Conservation (phyloP, 2,797 vertebrate genomes). For the Manis javanica region DNA sequence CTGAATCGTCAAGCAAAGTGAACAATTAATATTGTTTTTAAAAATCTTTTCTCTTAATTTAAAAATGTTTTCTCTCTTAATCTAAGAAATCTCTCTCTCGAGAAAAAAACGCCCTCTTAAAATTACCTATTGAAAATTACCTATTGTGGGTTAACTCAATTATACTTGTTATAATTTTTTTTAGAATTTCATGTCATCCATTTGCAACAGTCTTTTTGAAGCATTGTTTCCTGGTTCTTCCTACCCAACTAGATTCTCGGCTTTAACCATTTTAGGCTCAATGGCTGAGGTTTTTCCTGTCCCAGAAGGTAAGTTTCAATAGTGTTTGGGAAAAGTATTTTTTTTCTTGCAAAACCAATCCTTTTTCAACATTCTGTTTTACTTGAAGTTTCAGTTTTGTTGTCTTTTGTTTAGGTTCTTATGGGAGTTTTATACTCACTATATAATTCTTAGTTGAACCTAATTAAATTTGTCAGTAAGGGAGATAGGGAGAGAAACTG, state of each 20-base stretch:
- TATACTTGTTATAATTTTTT: conserved; percentile 54
- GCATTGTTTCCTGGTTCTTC: conserved; percentile 94
- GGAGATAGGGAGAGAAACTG: background rate
- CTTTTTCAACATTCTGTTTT: background rate
- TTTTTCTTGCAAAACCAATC: background rate
- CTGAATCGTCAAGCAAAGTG: background rate
- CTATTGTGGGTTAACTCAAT: background rate
- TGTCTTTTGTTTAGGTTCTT: conserved; percentile 42
- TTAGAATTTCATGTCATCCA: conserved; percentile 93
- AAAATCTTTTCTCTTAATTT: background rate
- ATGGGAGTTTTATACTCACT: background rate
- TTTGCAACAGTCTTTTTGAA: conserved; percentile 92
- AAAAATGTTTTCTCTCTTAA: background rate
- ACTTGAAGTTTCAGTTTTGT: conserved; percentile 22
- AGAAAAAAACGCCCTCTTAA: background rate
- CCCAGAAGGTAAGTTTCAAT: conserved; percentile 82
- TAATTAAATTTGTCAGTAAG: conserved; percentile 44
- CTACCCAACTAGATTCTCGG: conserved; percentile 93
- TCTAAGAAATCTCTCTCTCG: background rate
- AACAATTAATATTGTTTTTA: background rate
- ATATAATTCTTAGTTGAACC: background rate
- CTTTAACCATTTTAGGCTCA: conserved; percentile 92
- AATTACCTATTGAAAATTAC: background rate
- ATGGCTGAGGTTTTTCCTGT: conserved; percentile 91
- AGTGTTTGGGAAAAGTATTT: background rate